phyloP scores from a whole-genome alignment of 2,888 invertebrate species.

The Melangyna quadrimaculata region DNA sequence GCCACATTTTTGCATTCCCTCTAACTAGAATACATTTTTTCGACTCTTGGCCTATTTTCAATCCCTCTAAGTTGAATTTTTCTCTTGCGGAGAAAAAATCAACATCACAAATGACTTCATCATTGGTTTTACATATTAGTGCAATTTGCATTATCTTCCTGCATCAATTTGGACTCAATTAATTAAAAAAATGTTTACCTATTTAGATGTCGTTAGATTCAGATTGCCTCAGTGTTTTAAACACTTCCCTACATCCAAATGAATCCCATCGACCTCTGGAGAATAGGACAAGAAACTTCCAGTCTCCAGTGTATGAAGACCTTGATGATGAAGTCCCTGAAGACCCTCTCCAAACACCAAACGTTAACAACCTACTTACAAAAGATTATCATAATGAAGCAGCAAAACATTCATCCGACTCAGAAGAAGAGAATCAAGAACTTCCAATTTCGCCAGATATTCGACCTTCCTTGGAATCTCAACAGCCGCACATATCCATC shows the following conservation, averaged over 20 bases:
- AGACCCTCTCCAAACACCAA: neutral
- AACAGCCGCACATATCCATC: neutral
- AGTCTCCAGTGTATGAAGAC: constrained; percentile 39
- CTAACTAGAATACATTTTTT: too few relatives aligned
- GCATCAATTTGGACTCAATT: neutral
- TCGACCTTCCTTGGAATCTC: neutral
- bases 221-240: neutral
- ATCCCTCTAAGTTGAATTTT: too few relatives aligned
- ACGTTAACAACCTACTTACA: neutral
- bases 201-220: constrained; percentile 3
- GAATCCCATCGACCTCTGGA: neutral
- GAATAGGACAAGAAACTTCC: neutral
- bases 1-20: too few relatives aligned
- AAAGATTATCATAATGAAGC: neutral
- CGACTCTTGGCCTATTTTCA: too few relatives aligned
- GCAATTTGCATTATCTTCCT: neutral
- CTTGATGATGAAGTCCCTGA: neutral
- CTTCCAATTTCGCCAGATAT: neutral
- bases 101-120: too few relatives aligned
- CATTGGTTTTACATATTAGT: too few relatives aligned
- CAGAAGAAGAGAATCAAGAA: neutral
- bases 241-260: neutral
- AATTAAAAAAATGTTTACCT: neutral
- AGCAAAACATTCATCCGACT: neutral
- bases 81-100: too few relatives aligned